phyloP scores from a whole-genome alignment of 2,113 vertebrate genomes.

The Nestor notabilis region DNA sequence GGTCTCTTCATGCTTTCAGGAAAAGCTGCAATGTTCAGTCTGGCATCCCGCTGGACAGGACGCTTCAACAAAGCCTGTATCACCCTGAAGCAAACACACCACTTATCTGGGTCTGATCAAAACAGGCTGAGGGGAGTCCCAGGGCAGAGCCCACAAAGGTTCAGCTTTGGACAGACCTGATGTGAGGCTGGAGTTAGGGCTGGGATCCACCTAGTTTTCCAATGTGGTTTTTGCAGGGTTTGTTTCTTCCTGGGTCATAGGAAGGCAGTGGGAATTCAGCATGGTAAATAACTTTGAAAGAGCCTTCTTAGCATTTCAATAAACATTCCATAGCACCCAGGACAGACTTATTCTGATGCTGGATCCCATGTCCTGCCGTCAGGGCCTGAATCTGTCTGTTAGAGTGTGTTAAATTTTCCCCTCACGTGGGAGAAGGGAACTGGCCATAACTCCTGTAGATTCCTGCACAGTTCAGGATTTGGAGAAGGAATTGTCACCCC shows the following conservation, averaged over 20 bases:
- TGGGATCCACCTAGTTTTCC: not conserved
- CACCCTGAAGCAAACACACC: not conserved
- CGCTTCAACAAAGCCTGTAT: rapidly evolving
- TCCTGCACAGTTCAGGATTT: not conserved
- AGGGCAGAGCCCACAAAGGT: not conserved
- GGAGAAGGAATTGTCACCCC: not conserved
- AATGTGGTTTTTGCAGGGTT: not conserved
- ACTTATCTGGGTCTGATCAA: not conserved
- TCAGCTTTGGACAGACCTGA: not conserved
- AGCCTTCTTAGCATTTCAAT: not conserved
- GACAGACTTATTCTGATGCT: not conserved
- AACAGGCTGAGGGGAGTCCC: not conserved
- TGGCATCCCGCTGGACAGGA: rapidly evolving
- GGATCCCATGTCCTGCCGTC: not conserved
- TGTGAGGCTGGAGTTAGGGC: not conserved
- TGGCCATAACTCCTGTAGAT: not conserved
- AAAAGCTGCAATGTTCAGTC: not conserved
- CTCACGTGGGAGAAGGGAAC: not conserved
- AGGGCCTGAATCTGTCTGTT: not conserved
- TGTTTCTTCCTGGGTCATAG: not conserved
- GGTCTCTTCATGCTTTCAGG: not conserved
- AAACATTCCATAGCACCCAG: not conserved
- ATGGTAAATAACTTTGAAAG: not conserved
- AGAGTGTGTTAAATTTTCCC: not conserved
- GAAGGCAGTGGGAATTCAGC: not conserved